Conservation (phyloP, 2,113 vertebrate genomes). For the Engystomops pustulosus region DNA sequence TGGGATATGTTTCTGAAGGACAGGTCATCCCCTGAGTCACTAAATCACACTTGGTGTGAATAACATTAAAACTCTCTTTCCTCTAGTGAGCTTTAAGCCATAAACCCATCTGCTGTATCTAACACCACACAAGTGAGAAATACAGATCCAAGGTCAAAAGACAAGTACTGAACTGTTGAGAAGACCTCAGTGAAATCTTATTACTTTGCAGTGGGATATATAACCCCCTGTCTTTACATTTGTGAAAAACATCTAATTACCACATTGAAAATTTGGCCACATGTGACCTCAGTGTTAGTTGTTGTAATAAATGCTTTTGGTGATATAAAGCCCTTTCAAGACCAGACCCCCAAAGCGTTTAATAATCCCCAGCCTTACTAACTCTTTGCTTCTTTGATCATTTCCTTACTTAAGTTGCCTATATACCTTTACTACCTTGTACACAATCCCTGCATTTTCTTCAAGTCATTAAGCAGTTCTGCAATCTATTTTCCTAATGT, state of each 20-base stretch:
- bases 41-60: conserved; percentile 26
- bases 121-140: conserved; percentile 37
- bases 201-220: background rate
- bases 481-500: too few relatives aligned
- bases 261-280: background rate
- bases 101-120: conserved; percentile 32
- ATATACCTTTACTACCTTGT: too few relatives aligned
- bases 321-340: too few relatives aligned
- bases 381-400: too few relatives aligned
- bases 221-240: background rate
- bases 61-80: conserved; percentile 24
- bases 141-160: conserved; percentile 21
- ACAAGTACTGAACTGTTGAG: background rate
- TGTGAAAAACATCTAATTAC: background rate
- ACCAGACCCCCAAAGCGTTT: too few relatives aligned
- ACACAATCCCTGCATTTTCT: too few relatives aligned
- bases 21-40: conserved; percentile 26
- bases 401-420: too few relatives aligned
- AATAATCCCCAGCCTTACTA: too few relatives aligned
- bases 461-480: too few relatives aligned
- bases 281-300: too few relatives aligned
- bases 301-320: too few relatives aligned
- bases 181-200: background rate
- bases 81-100: conserved; percentile 28
- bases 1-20: background rate